These are phyloP conservation scores for Zaprionus lineosus DNA, from an alignment of 2,888 invertebrate genomes.

Conservation along the genomic window DNA sequence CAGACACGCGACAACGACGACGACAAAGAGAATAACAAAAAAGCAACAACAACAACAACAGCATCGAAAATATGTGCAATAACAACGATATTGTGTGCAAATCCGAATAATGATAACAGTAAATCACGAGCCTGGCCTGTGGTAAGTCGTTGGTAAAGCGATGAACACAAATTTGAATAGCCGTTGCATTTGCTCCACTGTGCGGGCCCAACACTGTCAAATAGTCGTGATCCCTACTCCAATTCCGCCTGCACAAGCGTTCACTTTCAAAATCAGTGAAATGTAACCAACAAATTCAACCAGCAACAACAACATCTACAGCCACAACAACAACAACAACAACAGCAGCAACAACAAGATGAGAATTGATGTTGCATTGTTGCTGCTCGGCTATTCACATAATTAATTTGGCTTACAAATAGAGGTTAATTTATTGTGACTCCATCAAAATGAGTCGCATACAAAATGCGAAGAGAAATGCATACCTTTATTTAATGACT, in stretches of 20 bases:
- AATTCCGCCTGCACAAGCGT: slow-evolving; percentile 66
- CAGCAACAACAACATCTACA: not conserved
- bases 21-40: slow-evolving; percentile 14
- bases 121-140: slow-evolving; percentile 32
- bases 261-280: slow-evolving; percentile 81
- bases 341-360: slow-evolving; percentile 18
- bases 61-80: too few species aligned
- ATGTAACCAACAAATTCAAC: slow-evolving; percentile 64
- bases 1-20: slow-evolving; percentile 46
- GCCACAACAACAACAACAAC: not conserved
- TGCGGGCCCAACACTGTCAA: slow-evolving; percentile 35
- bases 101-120: slow-evolving; percentile 37
- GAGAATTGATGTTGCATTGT: slow-evolving; percentile 53
- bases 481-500: not conserved
- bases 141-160: not conserved
- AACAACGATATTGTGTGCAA: slow-evolving; percentile 37
- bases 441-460: slow-evolving; percentile 50
- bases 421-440: slow-evolving; percentile 66
- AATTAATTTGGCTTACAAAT: slow-evolving; percentile 73
- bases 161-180: slow-evolving; percentile 1
- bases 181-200: slow-evolving; percentile 42
- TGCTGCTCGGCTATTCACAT: slow-evolving; percentile 63
- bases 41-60: slow-evolving; percentile 4
- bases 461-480: slow-evolving; percentile 38
- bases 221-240: slow-evolving; percentile 72